phyloP scores from a whole-genome alignment of 2,888 invertebrate genomes.

The Ephialtes manifestator region DNA sequence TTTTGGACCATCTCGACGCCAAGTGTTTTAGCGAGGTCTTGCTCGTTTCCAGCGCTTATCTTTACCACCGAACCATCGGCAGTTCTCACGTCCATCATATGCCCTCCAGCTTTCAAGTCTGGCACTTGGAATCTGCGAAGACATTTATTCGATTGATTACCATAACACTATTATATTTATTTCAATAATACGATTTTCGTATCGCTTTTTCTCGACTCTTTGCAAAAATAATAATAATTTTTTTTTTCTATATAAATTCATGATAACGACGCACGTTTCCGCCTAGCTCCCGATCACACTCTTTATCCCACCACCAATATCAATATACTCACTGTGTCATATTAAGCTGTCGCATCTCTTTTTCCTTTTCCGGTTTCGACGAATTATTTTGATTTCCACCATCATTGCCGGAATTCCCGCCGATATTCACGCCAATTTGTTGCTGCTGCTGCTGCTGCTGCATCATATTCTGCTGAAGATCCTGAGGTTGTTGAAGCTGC shows the following conservation, averaged over 20 bases:
- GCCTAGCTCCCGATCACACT: too few species aligned
- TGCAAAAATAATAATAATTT: too few species aligned
- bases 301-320: constrained; percentile 1
- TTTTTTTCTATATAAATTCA: too few species aligned
- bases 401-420: constrained; percentile 78
- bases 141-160: not conserved
- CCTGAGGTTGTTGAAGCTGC: constrained; percentile 85
- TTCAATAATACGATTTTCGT: not conserved
- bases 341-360: constrained; percentile 83
- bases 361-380: constrained; percentile 82
- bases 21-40: constrained; percentile 88
- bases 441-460: constrained; percentile 88
- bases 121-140: constrained; percentile 85
- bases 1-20: constrained; percentile 92
- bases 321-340: constrained; percentile 82
- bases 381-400: constrained; percentile 79
- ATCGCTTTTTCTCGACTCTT: not conserved
- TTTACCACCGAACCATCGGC: constrained; percentile 92
- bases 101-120: constrained; percentile 85
- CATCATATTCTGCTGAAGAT: constrained; percentile 84
- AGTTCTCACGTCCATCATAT: constrained; percentile 89
- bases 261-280: too few species aligned
- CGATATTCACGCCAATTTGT: constrained; percentile 81
- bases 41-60: constrained; percentile 90
- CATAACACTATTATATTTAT: not conserved